Conservation (phyloP, 2,797 vertebrate species). For the Sciurus carolinensis region DNA sequence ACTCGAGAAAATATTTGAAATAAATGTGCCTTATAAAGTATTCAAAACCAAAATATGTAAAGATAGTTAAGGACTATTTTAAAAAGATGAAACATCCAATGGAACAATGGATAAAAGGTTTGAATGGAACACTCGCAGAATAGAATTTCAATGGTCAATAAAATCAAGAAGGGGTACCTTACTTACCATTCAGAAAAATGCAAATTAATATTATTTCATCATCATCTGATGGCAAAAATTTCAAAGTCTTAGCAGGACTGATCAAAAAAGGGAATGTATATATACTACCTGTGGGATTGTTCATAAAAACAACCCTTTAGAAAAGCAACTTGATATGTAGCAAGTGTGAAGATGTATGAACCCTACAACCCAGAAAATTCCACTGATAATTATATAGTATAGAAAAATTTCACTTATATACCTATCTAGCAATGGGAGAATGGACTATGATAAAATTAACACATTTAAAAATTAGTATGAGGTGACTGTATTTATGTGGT, state of each 20-base stretch:
- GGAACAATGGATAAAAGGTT: background rate
- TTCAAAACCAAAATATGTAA: background rate
- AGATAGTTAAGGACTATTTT: background rate
- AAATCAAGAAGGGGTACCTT: background rate
- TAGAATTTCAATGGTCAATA: background rate
- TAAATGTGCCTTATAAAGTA: background rate
- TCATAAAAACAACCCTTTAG: background rate
- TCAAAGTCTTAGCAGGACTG: background rate
- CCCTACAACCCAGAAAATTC: background rate
- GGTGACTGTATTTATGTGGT: no score
- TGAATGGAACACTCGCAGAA: background rate
- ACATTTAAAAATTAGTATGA: background rate
- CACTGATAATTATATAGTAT: background rate
- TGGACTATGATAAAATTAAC: background rate
- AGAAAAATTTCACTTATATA: background rate
- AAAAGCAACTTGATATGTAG: background rate
- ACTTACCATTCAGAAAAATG: background rate
- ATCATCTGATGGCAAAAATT: background rate
- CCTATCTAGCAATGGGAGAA: background rate
- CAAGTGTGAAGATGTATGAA: background rate
- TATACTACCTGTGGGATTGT: background rate
- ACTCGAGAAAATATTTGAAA: background rate
- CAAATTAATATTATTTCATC: background rate
- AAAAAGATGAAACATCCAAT: background rate
- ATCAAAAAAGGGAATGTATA: background rate